Base-by-base conservation (phyloP, 2,113 vertebrate species). In the Columba janthina region DNA sequence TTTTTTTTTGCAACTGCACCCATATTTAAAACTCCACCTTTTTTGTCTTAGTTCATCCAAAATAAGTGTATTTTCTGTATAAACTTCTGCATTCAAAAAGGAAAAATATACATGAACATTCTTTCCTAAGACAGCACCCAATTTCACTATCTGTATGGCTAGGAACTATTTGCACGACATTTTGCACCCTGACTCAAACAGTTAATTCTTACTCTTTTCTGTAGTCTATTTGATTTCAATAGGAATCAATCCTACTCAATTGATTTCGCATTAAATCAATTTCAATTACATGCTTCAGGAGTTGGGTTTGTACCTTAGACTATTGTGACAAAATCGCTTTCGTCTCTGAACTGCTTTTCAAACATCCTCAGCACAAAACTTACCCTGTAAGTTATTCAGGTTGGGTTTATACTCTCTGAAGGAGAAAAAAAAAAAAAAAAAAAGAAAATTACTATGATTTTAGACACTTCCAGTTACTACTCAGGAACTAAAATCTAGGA, bases 211-310 rank as follows among this genome's bases (percentile, higher is more conserved):
- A 69, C 31, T 74, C 8, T 40, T 82, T 71, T 57, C 44, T 57
- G 16, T 64, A 40, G 58, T 40, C 40, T 56, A 48, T 15, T 81
- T 86, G n/a, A 72, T 92, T 94, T 90, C 76, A 62, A 7, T 32
- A 69, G 40, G 61, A 90, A 91, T 89, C 70, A 86, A 56, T 77
- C n/a, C 18, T 77, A 42, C 88, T 84, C 61, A 81, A 67, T 19
- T 53, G 48, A 89, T 95, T 95, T 94, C 84, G 75, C 34, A 84
- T 84, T 70, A 65, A 92, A 94, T 92, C 76, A 64, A 84, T 92
- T 94, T 94, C 79, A 94, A 29, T 93, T 96, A 75, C 24, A 17
- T 91, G 31, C 69, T 88, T 84, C 44, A 86, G 40, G 61, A 94
- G 42, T 60, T 93, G 60, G 51, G 51, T 40, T 92, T 94, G 34